These are phyloP conservation scores for Podarcis cretensis DNA, from an alignment of 2,113 vertebrate genomes.

Conservation along the genomic window DNA sequence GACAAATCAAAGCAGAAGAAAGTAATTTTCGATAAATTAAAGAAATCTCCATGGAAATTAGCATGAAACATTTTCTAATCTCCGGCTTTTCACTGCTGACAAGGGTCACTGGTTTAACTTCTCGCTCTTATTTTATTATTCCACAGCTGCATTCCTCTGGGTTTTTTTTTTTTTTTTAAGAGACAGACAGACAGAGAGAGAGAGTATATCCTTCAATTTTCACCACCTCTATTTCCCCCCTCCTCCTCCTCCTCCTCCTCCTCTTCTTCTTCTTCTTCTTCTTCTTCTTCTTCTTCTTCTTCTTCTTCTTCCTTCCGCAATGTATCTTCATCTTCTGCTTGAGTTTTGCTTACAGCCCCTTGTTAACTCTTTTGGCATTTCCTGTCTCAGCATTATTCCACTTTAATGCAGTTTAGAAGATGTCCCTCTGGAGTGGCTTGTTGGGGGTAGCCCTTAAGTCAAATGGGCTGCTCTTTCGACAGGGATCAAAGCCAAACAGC, in stretches of 20 bases:
- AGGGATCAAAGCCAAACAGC: constrained; percentile 54
- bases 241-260: background rate
- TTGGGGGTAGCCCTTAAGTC: background rate
- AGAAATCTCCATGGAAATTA: constrained; percentile 99
- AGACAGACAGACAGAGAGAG: background rate
- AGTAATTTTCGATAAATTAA: constrained; percentile 97
- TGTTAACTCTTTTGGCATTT: constrained; percentile 69
- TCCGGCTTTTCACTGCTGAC: constrained; percentile 92
- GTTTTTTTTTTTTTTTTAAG: constrained; percentile 62
- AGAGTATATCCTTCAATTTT: constrained; percentile 58
- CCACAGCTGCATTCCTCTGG: constrained; percentile 77
- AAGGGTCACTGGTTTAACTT: constrained; percentile 95
- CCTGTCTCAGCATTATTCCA: constrained; percentile 58
- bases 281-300: background rate
- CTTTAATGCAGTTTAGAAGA: constrained; percentile 56
- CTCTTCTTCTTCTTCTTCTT: background rate
- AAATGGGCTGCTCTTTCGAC: constrained; percentile 10
- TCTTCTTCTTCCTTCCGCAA: background rate
- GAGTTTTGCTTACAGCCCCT: constrained; percentile 61
- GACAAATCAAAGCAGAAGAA: constrained; percentile 92
- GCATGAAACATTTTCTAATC: constrained; percentile 99
- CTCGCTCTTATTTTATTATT: constrained; percentile 84
- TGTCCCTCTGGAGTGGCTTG: constrained; percentile 33
- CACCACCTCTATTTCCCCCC: background rate
- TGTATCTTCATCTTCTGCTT: background rate